Evolutionary conservation across 2,888 invertebrate species (phyloP), one percentile per base, ranked within the genome.

Genomic region (Lasioglossum marginatum): DNA sequence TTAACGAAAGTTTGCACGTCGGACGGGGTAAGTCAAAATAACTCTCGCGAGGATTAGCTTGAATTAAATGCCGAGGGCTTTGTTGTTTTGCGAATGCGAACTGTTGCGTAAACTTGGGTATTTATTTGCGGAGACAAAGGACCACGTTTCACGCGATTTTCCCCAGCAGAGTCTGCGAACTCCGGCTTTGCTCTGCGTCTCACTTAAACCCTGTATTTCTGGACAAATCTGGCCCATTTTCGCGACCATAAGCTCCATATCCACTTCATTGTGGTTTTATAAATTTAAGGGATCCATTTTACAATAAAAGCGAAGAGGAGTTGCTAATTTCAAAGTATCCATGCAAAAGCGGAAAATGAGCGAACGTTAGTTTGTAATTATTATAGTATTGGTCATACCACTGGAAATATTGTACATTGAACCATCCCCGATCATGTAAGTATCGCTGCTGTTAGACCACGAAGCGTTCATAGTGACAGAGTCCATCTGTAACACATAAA

Each of bases 391-490:
- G 16, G 10, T 37, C 23, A 10, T 34, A 68, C 66, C 66, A 34
- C 6, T 63, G 63, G 31, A 23, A 6, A 16, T 31, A 16, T 63
- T 57, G 57, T 57, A 57, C 12, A 8, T 2, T 27, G 31, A 19
- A 31, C 31, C 31, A 31, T 27, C 6, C 6, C 16, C 31, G 63
- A 31, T 31, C 31, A 19, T 37, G 31, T 34, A 68, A 37, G 66
- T 68, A 4, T 91, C 90, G 77, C 89, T 88, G 63, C 90, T 91
- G 52, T 87, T 72, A n/a, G 80, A 81, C 91, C 85, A 91, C 87
- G 92, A 89, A 72, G 43, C 78, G 83, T 91, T 92, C 92, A 92
- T 92, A 71, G 84, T 90, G 91, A 19, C 1, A 27, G 23, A 16
- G 31, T 48, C 0, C 10, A 80, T 43, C 88, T 88, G 86, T 4